Percentiles rank a stretch among this genome's conserved stretches.
These are phyloP conservation scores for Apeira syringaria DNA, from an alignment of 2,888 invertebrate genomes.

Conservation along the genomic window DNA sequence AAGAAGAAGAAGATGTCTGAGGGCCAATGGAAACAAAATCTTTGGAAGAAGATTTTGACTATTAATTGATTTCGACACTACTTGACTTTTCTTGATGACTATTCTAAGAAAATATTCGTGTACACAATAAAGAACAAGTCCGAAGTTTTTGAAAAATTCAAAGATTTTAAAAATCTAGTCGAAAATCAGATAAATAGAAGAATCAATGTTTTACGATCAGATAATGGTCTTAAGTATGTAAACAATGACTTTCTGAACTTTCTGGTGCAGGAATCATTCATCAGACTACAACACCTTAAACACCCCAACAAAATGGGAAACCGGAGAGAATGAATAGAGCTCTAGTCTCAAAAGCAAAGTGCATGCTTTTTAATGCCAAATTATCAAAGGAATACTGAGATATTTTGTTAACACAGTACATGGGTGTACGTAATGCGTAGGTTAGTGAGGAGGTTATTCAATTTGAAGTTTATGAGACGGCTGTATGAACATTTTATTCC, in stretches of 20 bases:
- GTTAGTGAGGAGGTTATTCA: too few species aligned
- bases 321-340: slow-evolving; percentile 41
- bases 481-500: too few species aligned
- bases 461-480: too few species aligned
- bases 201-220: slow-evolving; percentile 24
- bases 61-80: slow-evolving; percentile 32
- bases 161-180: slow-evolving; percentile 24
- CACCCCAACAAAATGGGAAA: slow-evolving; percentile 45
- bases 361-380: slow-evolving; percentile 27
- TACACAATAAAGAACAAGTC: slow-evolving; percentile 27
- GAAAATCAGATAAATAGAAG: slow-evolving; percentile 22
- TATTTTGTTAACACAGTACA: too few species aligned
- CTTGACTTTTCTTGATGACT: slow-evolving; percentile 31
- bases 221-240: slow-evolving; percentile 30
- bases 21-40: slow-evolving; percentile 31
- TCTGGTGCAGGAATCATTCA: slow-evolving; percentile 37
- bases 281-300: slow-evolving; percentile 36
- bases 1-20: too few species aligned
- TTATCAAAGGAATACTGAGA: slow-evolving; percentile 28
- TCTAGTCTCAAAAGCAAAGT: slow-evolving; percentile 27
- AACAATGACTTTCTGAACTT: slow-evolving; percentile 16
- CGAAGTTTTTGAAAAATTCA: slow-evolving; percentile 14
- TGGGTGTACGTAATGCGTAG: too few species aligned
- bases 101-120: slow-evolving; percentile 20
- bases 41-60: slow-evolving; percentile 26